Evolutionary conservation across 1,140 invertebrate genomes (phyloP), one percentile per base, ranked within the genome.

Genomic region (Prorops nasuta): DNA sequence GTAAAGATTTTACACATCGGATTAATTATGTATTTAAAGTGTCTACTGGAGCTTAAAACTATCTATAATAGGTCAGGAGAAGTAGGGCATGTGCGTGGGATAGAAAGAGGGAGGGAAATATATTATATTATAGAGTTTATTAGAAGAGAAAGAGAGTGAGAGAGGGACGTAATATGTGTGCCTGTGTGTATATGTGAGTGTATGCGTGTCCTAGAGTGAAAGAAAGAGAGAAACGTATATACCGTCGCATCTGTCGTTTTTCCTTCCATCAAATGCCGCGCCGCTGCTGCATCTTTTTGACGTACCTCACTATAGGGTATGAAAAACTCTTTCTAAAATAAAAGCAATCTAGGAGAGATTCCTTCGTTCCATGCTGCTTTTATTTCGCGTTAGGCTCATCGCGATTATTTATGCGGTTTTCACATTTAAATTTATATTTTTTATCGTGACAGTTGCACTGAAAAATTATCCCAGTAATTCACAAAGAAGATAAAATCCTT

Each of bases 1-100:
- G 54, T 69, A 69, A 69, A 70, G 66, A 69, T 66, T 72, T 72
- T 72, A 70, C 64, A 68, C 66, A 54, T 61, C 57, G 48, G 58
- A 64, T 63, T 45, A 44, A 66, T 65, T 72, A 58, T 66, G 66
- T 69, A 67, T 69, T 64, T 69, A 63, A 72, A 66, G 58, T 58
- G 16, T 57, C 44, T 60, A 61, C 49, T 53, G 52, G 57, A 61
- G 58, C 59, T 61, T 62, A 46, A 53, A 61, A 57, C n/a, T n/a
- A n/a, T n/a, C n/a, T n/a, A n/a, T n/a, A n/a, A n/a, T n/a, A n/a
- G n/a, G n/a, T n/a, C n/a, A n/a, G n/a, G n/a, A n/a, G n/a, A n/a
- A n/a, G n/a, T n/a, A n/a, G n/a, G n/a, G n/a, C n/a, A n/a, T n/a
- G 48, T 58, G 45, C 31, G 41, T 58, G 61, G 39, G 34, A 32